A percentile compares a stretch with the other conserved stretches of the same genome.
phyloP scores from a whole-genome alignment of 2,888 invertebrate species.

The Pandemis cinnamomeana region DNA sequence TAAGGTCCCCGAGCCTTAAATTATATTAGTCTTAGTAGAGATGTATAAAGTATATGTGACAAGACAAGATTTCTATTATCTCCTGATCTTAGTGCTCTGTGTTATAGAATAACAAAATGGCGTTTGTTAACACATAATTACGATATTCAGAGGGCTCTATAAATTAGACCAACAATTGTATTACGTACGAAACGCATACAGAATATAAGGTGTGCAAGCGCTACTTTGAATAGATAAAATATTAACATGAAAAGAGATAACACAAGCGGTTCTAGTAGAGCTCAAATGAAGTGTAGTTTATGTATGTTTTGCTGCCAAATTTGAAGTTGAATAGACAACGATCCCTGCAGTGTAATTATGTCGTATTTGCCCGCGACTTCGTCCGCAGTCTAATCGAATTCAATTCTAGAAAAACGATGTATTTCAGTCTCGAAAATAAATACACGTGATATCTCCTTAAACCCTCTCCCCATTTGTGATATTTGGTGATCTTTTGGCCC shows the following conservation, averaged over 20 bases:
- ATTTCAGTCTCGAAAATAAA: too few species aligned
- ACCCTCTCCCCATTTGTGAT: too few species aligned
- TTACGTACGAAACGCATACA: conserved; percentile 20
- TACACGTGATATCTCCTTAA: too few species aligned
- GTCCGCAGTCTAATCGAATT: background rate
- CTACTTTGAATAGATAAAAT: conserved; percentile 11
- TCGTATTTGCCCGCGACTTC: too few species aligned
- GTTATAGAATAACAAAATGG: conserved; percentile 21
- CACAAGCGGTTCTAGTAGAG: background rate
- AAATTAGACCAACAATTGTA: conserved; percentile 33
- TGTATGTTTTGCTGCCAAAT: background rate
- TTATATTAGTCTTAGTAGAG: too few species aligned
- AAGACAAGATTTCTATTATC: too few species aligned
- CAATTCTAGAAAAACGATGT: too few species aligned
- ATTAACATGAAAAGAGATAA: conserved; percentile 21
- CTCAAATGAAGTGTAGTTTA: background rate
- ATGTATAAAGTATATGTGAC: too few species aligned
- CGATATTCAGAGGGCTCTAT: conserved; percentile 28
- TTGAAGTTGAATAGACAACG: background rate
- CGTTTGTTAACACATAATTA: conserved; percentile 40
- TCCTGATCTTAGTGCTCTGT: too few species aligned
- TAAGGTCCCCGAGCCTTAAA: too few species aligned
- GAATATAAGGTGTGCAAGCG: background rate
- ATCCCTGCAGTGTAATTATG: background rate
- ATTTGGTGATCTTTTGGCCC: too few species aligned